Base-by-base conservation (phyloP, 64 coral and sea anemone genomes). In the Actinia equina region DNA sequence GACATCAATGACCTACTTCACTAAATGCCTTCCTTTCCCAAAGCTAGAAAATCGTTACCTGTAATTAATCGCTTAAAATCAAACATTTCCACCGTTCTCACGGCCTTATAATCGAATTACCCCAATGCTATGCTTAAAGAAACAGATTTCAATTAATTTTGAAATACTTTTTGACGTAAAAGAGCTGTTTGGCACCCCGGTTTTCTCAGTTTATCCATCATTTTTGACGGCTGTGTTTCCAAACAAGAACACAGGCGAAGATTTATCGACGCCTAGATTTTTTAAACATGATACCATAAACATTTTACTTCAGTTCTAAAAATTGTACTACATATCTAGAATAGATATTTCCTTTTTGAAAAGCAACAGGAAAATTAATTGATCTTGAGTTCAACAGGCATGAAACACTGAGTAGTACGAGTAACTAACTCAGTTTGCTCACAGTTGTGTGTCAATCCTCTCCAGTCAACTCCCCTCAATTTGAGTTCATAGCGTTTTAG, bases 171-270 rank as follows among this genome's bases (percentile, higher is more conserved):
- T 91, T 85, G 89, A 86, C 71, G 54, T 63, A 52, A 86, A 91
- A 55, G 71, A 91, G 78, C 84, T 45, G 83, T 91, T 91, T 91
- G 23, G 56, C 89, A 91, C 89, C 71, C 84, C 7, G n/a, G 26
- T 55, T 76, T 89, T 77, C 83, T 85, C 55, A 91, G 83, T 86
- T 91, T 59, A 91, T 91, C 74, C 84, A 91, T 91, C 83, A 91
- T 91, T 91, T 91, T 77, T 60, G 83, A 91, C 79, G 89, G 83
- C 52, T 49, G 69, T 91, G 88, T 53, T 46, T 62, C 9, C 27
- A 12, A 91, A 59, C 56, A 37, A 62, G 20, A 52, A 61, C 59
- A 16, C 77, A 19, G 41, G 52, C 74, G 80, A 59, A 78, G 86
- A 37, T 45, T 60, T 44, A n/a, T 60, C 46, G 15, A 58, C 44